Evolutionary conservation across 2,888 invertebrate genomes (phyloP), one percentile per base, ranked within the genome.

Genomic region (Sminthurides aquaticus): DNA sequence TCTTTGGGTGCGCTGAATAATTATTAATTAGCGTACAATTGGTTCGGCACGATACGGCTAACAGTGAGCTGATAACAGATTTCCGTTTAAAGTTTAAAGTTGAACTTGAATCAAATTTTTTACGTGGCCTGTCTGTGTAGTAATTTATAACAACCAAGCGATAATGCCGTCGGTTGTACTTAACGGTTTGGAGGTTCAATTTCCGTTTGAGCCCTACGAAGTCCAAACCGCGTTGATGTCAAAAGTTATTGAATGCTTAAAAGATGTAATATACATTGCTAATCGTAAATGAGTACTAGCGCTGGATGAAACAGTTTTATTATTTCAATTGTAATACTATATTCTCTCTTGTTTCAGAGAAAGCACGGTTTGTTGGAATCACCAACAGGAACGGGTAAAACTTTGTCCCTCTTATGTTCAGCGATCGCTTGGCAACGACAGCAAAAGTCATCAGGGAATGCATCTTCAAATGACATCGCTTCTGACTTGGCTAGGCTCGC

Each of bases 351-450:
- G 49, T 70, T 72, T 34, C 66, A 80, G 79, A 84, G 86, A 70
- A 83, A 84, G 22, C 87, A 93, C 79, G 94, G 90, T n/a, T 84
- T 93, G 58, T 78, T 94, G 68, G 94, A 94, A 78, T 93, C 92
- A 22, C 94, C 94, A 0, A 94, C 94, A 0, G 99, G 88, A 3
- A 88, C 99, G 0, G 99, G 99, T 25, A 99, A 99, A 81, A 99
- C 99, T 0, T 80, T 99, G 0, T 90, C 95, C 68, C 81, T 99
- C 3, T 81, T 99, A 0, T 99, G 98, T 79, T 86, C 97, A 0
- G 86, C 95, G 0, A 79, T 99, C 62, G 95, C 91, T n/a, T 99
- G 98, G 97, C 81, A 95, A 27, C 81, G 89, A 71, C 81, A 86
- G 0, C 88, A 88, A 69, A 93, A 92, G 77, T 22, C n/a, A 1